Base-by-base conservation (phyloP, 2,888 invertebrate species). In the Drymonia ruficornis region DNA sequence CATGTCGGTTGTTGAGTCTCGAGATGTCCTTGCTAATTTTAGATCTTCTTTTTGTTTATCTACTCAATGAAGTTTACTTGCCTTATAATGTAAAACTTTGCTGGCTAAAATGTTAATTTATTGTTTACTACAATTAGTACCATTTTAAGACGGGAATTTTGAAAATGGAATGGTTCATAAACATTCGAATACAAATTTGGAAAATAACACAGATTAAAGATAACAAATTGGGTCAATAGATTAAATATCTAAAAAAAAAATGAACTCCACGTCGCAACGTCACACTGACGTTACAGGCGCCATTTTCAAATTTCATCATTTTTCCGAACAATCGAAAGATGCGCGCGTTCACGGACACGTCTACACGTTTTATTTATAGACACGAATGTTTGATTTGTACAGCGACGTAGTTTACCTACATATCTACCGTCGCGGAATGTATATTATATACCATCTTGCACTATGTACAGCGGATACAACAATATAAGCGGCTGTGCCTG, bases 401-500 rank as follows among this genome's bases (percentile, higher is more conserved):
- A 81, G 76, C 81, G 80, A 78, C 86, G 85, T 85, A 85, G 83
- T 86, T 87, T 84, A 87, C 88, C 88, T 89, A 89, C 87, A 88
- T 90, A 89, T 83, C 87, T 85, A 85, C 86, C 84, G 81, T 81
- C 79, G 80, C 81, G 89, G 90, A 87, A 88, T 88, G 87, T 87
- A 87, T 74, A 85, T 84, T 80, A 87, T 90, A 83, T 90, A 89
- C 70, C 86, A 85, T 86, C 87, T 86, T 87, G 86, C 87, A 87
- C 82, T 89, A 86, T 86, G 85, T 87, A 84, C 78, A 77, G 68
- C 78, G 80, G 84, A 86, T 85, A 88, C 84, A 87, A 89, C 89
- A 89, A 89, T 86, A 87, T 84, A 81, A 78, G 75, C 78, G 74
- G 57, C 56, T 70, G 60, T 74, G 72, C 69, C 73, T 67, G 74